Base-by-base conservation (phyloP, 35 echinoderm and acorn worm genomes). In the Hemicentrotus pulcherrimus region DNA sequence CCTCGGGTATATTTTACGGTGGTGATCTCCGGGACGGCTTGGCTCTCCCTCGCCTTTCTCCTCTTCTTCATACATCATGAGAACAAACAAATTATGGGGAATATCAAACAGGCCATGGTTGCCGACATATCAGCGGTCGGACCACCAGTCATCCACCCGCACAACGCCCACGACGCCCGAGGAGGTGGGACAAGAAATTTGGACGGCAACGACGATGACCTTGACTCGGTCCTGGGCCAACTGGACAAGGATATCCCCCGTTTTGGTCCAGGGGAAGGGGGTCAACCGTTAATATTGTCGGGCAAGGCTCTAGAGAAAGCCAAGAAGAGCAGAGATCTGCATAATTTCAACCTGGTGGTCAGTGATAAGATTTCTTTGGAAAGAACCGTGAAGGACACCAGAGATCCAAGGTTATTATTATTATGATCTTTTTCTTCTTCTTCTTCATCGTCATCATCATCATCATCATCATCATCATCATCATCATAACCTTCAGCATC, bases 191-290 rank as follows among this genome's bases (percentile, higher is more conserved):
- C 71, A 85, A 46, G 94, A 91, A 58, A 91, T 47, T 31, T 31
- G 45, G 47, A 48, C 87, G 32, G 32, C 30, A 48, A 92, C 16
- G 48, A 94, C 24, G 46, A 50, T 9, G 87, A 94, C 6, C 7
- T 94, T 30, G 95, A 91, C 88, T 35, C 85, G 88, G 28, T 91
- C 41, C n/a, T 96, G 91, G 91, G 91, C 32, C 91, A 96, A 88
- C 35, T 96, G 5, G 96, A 91, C 58, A 91, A 88, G 58, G 94
- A 95, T 86, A 88, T 95, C 9, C 94, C 86, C 15, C 86, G 96
- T 24, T 96, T 92, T 95, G 96, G 96, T 61, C 96, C 96, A 14
- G 96, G 96, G 28, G 96, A 96, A 91, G 94, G 94, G 15, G 96
- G 96, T 8, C 96, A 96, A 31, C 96, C 96, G 9, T 94, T 96